Evolutionary conservation across 2,888 invertebrate species (phyloP), one percentile per base, ranked within the genome.

Genomic region (Hofmannophila pseudospretella): DNA sequence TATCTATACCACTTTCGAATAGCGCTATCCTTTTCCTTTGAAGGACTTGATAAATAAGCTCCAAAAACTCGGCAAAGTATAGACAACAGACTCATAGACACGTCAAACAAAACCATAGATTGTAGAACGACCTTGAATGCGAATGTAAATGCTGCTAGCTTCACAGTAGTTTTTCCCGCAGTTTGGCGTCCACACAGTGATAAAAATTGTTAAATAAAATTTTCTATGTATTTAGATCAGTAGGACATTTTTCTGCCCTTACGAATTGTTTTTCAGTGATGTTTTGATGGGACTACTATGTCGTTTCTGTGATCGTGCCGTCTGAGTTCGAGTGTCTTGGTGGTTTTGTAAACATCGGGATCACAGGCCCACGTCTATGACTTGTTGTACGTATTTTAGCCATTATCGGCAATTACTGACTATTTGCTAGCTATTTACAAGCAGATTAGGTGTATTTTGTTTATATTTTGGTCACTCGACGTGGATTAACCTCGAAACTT

Each of bases 81-180:
- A n/a, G 8, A 23, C 4, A 7, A 23, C 7, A 23, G 23, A 23
- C 23, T 16, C 5, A 16, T 16, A 16, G 16, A n/a, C 23, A 23
- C n/a, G n/a, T 11, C 11, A 7, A 3, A 10, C 10, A 42, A 49
- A 36, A 49, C 48, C 69, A 76, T 67, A 75, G 61, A 74, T 38
- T 49, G 47, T 14, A 58, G 56, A 61, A 51, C 53, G 73, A 69
- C 77, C 77, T 79, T 78, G 76, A 77, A 66, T 58, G 65, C 66
- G 48, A 44, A 45, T 42, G 39, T 22, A 57, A 53, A 39, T 52
- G 63, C 49, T 49, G 67, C 82, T 66, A 81, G 69, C 82, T 86
- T 86, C 84, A 63, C 65, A 68, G 70, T 81, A 85, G 84, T 86
- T 85, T 84, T 85, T 85, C 82, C 82, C 81, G 79, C 80, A 85